A percentile compares a stretch with the other conserved stretches of the same genome.
These are phyloP conservation scores for Hemicrepidius hirtus DNA, from an alignment of 2,888 invertebrate genomes.

Conservation along the genomic window DNA sequence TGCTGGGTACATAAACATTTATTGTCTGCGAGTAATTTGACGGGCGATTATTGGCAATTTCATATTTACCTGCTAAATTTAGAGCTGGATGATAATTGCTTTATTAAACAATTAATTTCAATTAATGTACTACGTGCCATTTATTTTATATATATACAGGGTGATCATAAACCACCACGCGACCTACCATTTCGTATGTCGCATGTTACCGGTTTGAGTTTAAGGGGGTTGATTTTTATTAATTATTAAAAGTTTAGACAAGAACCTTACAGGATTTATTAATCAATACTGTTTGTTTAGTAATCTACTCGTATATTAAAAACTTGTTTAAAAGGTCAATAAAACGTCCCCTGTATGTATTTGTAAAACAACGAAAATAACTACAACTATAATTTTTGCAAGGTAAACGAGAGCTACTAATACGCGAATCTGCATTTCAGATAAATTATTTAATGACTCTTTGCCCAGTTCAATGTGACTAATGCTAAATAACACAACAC, in stretches of 20 bases:
- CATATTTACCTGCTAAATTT: background rate
- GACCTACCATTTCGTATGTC: too few species aligned
- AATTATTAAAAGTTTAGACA: too few species aligned
- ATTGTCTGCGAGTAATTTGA: background rate
- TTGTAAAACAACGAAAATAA: background rate
- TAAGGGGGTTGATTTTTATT: too few species aligned
- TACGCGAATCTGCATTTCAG: constrained; percentile 21
- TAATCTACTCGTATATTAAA: too few species aligned
- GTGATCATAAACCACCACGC: too few species aligned
- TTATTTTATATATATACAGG: too few species aligned
- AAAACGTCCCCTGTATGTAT: background rate
- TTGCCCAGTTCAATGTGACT: constrained; percentile 27
- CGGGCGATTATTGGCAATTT: constrained; percentile 11
- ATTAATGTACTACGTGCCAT: background rate
- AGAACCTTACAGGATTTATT: too few species aligned
- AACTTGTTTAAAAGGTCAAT: background rate
- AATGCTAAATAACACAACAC: constrained; percentile 27
- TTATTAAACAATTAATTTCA: background rate
- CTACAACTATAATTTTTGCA: constrained; percentile 8
- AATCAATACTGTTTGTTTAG: too few species aligned
- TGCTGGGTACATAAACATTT: background rate
- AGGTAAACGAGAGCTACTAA: constrained; percentile 9
- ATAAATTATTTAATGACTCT: constrained; percentile 21
- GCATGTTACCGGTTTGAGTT: too few species aligned
- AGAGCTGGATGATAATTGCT: background rate